These are phyloP conservation scores for Magallana angulata DNA, from an alignment of 1,140 invertebrate genomes.

Conservation along the genomic window DNA sequence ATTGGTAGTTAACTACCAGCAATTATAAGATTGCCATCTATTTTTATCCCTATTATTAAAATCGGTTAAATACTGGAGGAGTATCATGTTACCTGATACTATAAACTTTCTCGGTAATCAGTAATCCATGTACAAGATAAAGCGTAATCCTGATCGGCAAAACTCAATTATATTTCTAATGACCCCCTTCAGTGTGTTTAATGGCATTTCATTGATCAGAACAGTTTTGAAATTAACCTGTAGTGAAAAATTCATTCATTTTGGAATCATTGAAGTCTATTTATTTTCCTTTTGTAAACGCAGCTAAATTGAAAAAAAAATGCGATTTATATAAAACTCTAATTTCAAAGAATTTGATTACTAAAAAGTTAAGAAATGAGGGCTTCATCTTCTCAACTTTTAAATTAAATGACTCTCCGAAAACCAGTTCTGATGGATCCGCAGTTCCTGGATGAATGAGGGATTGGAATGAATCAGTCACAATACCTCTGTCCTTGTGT, in stretches of 20 bases:
- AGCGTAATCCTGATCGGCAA: background rate
- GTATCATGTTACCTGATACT: background rate
- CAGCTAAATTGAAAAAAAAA: no score
- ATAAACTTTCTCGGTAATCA: background rate
- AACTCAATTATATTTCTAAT: background rate
- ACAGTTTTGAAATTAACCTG: no score
- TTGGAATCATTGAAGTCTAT: no score
- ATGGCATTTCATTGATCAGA: no score
- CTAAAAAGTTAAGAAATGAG: no score
- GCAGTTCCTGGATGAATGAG: background rate
- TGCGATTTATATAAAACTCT: no score
- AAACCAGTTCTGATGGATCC: background rate
- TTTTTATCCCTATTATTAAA: background rate
- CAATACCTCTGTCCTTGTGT: background rate
- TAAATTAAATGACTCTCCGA: background rate
- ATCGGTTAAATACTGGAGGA: background rate
- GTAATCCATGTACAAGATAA: background rate
- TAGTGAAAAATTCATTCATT: no score
- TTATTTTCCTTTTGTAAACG: no score
- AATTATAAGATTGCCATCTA: constrained; percentile 12
- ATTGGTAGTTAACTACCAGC: background rate
- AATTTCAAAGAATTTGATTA: no score
- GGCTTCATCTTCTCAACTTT: no score
- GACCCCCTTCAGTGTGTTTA: background rate
- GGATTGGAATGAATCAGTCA: constrained; percentile 2